phyloP scores from a whole-genome alignment of 2,797 vertebrate genomes.

The Clamator glandarius region DNA sequence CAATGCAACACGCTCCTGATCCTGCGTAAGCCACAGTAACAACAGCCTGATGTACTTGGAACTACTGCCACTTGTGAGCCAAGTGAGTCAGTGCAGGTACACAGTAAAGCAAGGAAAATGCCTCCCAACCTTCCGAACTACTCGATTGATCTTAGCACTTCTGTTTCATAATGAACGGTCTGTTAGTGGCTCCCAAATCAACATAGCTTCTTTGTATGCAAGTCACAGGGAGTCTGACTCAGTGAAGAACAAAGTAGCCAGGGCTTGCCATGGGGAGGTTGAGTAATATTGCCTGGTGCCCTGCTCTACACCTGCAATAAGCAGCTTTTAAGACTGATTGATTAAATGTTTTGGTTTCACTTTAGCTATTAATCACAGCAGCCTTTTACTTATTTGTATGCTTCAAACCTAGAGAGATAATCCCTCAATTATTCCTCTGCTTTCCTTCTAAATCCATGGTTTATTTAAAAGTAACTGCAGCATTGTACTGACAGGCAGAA shows the following conservation, averaged over 20 bases:
- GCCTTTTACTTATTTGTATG: background rate
- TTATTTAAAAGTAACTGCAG: background rate
- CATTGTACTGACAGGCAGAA: background rate
- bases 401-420: background rate
- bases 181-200: background rate
- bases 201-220: background rate
- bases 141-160: background rate
- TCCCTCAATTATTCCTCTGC: background rate
- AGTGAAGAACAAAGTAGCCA: background rate
- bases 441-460: background rate
- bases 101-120: background rate
- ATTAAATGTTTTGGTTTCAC: background rate
- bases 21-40: background rate
- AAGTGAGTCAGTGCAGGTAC: background rate
- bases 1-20: fast-evolving
- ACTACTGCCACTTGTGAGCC: background rate
- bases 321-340: background rate
- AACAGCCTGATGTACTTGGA: fast-evolving
- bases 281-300: background rate
- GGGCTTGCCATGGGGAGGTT: background rate
- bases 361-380: background rate
- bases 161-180: background rate
- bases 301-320: background rate
- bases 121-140: background rate
- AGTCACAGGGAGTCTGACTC: background rate